A percentile compares a stretch with the other conserved stretches of the same genome.
phyloP scores from a whole-genome alignment of 2,797 vertebrate genomes.

The Pseudochirops cupreus region DNA sequence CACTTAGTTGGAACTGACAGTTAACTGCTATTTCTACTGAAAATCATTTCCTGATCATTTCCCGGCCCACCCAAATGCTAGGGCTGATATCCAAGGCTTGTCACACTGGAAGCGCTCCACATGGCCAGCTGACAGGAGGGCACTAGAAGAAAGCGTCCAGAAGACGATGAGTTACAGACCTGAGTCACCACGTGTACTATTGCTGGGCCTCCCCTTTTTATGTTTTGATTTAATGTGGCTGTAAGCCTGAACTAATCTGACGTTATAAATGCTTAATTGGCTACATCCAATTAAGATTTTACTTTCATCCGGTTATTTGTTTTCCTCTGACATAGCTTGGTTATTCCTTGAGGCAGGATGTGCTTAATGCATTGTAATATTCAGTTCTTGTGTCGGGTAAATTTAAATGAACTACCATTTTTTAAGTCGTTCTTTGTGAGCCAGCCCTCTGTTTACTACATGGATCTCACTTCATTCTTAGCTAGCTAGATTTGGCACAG shows the following conservation, averaged over 20 bases:
- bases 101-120: neutral
- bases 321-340: conserved; percentile 53
- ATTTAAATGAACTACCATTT: neutral
- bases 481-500: neutral
- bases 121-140: conserved; percentile 6
- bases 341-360: conserved; percentile 23
- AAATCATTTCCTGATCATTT: conserved; percentile 48
- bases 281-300: conserved; percentile 67
- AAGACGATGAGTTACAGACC: neutral
- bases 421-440: conserved; percentile 7
- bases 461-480: neutral
- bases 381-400: neutral
- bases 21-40: conserved; percentile 29
- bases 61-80: neutral
- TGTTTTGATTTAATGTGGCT: conserved; percentile 46
- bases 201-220: conserved; percentile 47
- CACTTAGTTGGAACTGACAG: conserved; percentile 33
- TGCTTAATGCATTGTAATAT: conserved; percentile 11
- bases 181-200: neutral
- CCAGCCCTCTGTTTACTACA: neutral
- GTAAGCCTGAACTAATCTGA: conserved; percentile 64
- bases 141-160: neutral
- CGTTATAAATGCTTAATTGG: conserved; percentile 42
- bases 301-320: conserved; percentile 62
- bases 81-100: neutral